Base-by-base conservation (phyloP, 1,140 invertebrate species). In the Drosophila prosaltans region DNA sequence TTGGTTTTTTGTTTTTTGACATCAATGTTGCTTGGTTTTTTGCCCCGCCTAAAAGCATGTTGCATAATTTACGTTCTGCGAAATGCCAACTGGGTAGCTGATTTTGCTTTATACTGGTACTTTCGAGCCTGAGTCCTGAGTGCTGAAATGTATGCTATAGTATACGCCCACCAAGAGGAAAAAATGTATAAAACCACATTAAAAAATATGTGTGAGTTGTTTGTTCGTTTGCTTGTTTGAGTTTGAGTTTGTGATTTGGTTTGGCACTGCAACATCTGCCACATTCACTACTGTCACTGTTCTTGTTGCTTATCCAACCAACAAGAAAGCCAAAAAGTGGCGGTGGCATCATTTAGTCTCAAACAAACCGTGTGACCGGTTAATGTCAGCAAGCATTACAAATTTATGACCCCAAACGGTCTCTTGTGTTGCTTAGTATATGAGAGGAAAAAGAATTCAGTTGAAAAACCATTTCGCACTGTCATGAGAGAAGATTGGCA, bases 61-160 rank as follows among this genome's bases (percentile, higher is more conserved):
- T 88, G 84, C 83, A 88, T 88, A 88, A 88, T 88, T 88, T 83
- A 88, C 74, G 69, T 73, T 61, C 57, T 51, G 64, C 64, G 57
- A 80, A 58, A 51, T 70, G 73, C 41, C 68, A 71, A 73, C 26
- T 54, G 48, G 11, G 24, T 58, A 64, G 74, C 68, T 63, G 74
- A 83, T 84, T 89, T 83, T 65, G 59, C 74, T 45, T 83, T 74
- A 65, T 57, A 7, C 6, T 36, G 3, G 32, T 36, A 62, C 70
- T 72, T 72, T 81, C 54, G 48, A 30, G 65, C 6, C 32, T 36
- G 63, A 41, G 3, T 2, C 43, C 43, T 60, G 36, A 63, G 32
- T 54, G 62, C 54, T 65, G 9, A 72, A 80, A 72, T 80, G 76
- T 73, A 61, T 77, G 78, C 82, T 71, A 73, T 70, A 62, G 65